Base-by-base conservation (phyloP, 2,113 vertebrate species). In the Lathamus discolor region DNA sequence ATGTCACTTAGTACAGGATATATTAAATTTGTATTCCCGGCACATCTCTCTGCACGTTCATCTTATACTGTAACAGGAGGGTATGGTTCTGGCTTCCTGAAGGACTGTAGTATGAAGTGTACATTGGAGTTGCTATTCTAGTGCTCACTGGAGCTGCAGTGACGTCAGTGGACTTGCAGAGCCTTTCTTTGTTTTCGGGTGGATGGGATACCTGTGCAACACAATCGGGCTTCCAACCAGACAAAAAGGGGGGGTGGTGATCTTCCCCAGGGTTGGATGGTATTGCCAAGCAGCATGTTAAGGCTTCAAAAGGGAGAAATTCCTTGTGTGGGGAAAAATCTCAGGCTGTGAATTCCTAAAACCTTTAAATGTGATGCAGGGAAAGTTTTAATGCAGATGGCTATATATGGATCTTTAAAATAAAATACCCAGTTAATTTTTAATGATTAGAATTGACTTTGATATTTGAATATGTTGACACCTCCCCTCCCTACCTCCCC, bases 21-120 rank as follows among this genome's bases (percentile, higher is more conserved):
- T 94, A 96, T 97, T 97, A 96, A 97, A 97, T 98, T 97, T 96
- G 97, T 98, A 97, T 97, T 97, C 97, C 94, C 62, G 7, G 95
- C 96, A 96, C 96, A 95, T 93, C 87, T 84, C 86, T 89, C 78
- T 84, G 76, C 96, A 96, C 79, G 93, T 96, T 97, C 92, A 75
- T 97, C 96, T 97, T 95, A 88, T 98, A 91, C 95, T 96, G 66
- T 17, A 92, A 69, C 88, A 93, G 96, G 95, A 96, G 94, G 90
- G 62, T 77, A 79, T 85, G 95, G 68, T 90, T 96, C 92, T 43
- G 77, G 83, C 90, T 97, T 97, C 81, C 96, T 97, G 95, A 66
- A 73, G 69, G 87, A 43, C 92, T 78, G 86, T 94, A 95, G 95
- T 89, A 85, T 95, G 92, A 96, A 92, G 94, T 9, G 41, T 70